Percentiles rank a stretch among this genome's conserved stretches.
phyloP scores from a whole-genome alignment of 2,888 invertebrate species.

The Chrysina gloriosa region DNA sequence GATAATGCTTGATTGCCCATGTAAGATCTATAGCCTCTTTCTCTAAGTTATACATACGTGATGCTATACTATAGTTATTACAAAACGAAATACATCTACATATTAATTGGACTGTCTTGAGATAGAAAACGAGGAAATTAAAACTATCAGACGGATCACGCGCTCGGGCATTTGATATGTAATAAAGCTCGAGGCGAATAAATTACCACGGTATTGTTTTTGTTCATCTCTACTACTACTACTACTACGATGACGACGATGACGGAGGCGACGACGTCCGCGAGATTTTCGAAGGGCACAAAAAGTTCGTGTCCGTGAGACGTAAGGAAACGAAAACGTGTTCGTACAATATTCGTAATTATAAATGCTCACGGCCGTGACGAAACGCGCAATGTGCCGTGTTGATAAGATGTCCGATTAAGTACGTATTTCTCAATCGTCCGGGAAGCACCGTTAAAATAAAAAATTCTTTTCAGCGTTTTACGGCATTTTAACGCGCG shows the following conservation, averaged over 20 bases:
- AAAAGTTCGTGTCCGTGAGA: conserved; percentile 1
- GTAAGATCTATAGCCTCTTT: no score
- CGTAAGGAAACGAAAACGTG: not conserved
- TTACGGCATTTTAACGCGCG: no score
- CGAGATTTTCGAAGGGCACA: conserved; percentile 1
- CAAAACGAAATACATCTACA: conserved; percentile 36
- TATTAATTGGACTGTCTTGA: conserved; percentile 37
- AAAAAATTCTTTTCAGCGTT: no score
- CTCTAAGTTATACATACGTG: no score
- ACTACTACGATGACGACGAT: no score
- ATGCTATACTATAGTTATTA: conserved; percentile 23
- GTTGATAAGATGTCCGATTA: not conserved
- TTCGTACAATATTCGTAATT: conserved; percentile 3
- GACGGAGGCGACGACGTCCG: not conserved
- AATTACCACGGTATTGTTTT: conserved; percentile 32
- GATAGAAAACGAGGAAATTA: conserved; percentile 36
- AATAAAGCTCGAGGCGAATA: conserved; percentile 26
- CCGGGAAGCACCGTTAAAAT: no score
- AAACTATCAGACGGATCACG: conserved; percentile 38
- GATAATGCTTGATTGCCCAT: no score
- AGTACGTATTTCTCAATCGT: not conserved
- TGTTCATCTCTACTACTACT: no score
- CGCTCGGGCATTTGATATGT: conserved; percentile 21
- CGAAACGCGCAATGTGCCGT: not conserved
- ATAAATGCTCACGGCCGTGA: not conserved